phyloP scores from a whole-genome alignment of 1,140 invertebrate genomes.

The Pseudoatta argentina region DNA sequence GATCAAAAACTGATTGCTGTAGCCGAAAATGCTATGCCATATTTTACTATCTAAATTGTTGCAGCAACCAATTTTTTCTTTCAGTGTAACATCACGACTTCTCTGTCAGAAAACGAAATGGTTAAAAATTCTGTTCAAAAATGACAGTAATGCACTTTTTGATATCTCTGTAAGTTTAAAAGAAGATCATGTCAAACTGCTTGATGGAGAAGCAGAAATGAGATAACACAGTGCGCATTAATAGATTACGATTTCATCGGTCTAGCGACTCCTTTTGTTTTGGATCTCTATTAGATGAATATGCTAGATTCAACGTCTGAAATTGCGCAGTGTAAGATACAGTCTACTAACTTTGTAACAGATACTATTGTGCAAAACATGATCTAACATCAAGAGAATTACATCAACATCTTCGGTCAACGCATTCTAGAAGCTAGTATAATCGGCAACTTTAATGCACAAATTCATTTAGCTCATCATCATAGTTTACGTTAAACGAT shows the following conservation, averaged over 20 bases:
- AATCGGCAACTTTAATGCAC: slow-evolving; percentile 13
- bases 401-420: not conserved
- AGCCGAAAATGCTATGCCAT: no score
- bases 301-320: slow-evolving; percentile 36
- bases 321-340: slow-evolving; percentile 16
- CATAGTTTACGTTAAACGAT: not conserved
- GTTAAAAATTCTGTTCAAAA: not conserved
- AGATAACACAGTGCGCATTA: slow-evolving; percentile 21
- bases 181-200: slow-evolving; percentile 7
- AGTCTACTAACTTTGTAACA: slow-evolving; percentile 49
- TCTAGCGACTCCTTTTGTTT: slow-evolving; percentile 40
- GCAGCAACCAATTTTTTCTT: no score
- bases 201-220: slow-evolving; percentile 8
- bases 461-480: not conserved
- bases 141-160: not conserved
- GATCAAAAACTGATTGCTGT: no score
- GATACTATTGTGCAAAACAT: slow-evolving; percentile 24
- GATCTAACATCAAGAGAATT: slow-evolving; percentile 30
- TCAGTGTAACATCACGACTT: not conserved
- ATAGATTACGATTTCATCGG: slow-evolving; percentile 45
- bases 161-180: not conserved
- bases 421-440: not conserved
- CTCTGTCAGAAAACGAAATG: not conserved
- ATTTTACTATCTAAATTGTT: no score
- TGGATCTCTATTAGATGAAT: slow-evolving; percentile 39